phyloP scores from a whole-genome alignment of 2,113 vertebrate genomes.

The Columba janthina region DNA sequence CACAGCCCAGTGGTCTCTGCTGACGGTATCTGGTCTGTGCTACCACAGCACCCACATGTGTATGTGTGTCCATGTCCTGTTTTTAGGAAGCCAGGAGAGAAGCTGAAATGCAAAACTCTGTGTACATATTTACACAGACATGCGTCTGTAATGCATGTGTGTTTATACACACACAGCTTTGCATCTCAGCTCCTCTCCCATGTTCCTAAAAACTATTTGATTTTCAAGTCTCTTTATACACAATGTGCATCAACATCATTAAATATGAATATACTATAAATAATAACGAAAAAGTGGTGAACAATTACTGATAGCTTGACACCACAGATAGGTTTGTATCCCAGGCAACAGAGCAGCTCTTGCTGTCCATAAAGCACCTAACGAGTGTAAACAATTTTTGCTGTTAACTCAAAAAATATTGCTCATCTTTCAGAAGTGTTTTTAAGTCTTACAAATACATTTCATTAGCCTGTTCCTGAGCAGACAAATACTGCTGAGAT shows the following conservation, averaged over 20 bases:
- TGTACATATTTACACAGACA: background rate
- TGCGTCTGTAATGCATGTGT: fast-evolving
- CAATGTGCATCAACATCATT: background rate
- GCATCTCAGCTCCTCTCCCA: background rate
- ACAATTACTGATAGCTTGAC: background rate
- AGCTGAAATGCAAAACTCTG: background rate
- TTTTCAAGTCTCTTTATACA: background rate
- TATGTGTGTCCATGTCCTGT: fast-evolving
- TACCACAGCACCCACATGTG: fast-evolving
- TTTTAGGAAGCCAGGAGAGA: background rate
- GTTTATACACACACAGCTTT: background rate
- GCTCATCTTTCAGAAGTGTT: background rate
- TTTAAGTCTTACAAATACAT: background rate
- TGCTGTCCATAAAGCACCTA: background rate
- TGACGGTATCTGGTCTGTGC: fast-evolving
- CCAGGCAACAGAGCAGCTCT: conserved; percentile 11
- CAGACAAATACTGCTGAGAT: background rate
- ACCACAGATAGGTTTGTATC: conserved; percentile 7
- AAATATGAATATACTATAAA: conserved; percentile 51
- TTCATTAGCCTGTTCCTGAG: background rate
- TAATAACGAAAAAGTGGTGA: conserved; percentile 23
- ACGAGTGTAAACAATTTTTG: background rate
- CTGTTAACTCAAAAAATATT: background rate
- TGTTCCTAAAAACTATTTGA: background rate
- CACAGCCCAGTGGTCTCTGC: background rate